Evolutionary conservation across 2,888 invertebrate species (phyloP).

Genomic region (Drepana falcataria): DNA sequence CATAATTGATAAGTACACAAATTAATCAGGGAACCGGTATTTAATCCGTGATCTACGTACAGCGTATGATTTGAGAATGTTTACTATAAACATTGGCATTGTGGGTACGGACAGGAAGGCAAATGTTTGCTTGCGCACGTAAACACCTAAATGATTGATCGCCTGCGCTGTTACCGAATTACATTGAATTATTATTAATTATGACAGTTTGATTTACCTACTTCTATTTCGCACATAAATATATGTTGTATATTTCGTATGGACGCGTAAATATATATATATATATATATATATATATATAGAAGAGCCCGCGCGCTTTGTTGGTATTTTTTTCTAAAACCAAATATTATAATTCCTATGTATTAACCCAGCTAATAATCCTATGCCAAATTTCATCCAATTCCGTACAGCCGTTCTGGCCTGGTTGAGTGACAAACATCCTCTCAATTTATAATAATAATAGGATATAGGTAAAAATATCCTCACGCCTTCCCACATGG

Average conservation of each 20-base stretch:
- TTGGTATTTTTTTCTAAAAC: too few species aligned
- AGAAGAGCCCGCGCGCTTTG: too few species aligned
- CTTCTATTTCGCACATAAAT: background rate
- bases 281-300: too few species aligned
- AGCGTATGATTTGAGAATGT: constrained; percentile 1
- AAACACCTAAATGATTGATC: background rate
- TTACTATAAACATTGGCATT: constrained; percentile 1
- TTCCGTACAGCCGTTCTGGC: too few species aligned
- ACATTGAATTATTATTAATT: background rate
- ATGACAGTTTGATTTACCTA: background rate
- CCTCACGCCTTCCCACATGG: too few species aligned
- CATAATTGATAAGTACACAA: background rate
- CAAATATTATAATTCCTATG: too few species aligned
- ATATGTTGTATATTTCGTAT: background rate
- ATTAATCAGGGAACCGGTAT: background rate
- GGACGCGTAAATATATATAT: too few species aligned
- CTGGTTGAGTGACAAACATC: too few species aligned
- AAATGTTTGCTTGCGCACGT: constrained; percentile 5
- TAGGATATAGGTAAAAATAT: too few species aligned
- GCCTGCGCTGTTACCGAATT: background rate
- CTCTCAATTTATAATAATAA: too few species aligned
- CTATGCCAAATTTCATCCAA: too few species aligned
- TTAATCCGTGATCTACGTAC: background rate
- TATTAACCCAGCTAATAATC: too few species aligned
- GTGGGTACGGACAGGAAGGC: constrained; percentile 6